Base-by-base conservation (phyloP, 2,113 vertebrate species). In the Gambusia holbrooki region DNA sequence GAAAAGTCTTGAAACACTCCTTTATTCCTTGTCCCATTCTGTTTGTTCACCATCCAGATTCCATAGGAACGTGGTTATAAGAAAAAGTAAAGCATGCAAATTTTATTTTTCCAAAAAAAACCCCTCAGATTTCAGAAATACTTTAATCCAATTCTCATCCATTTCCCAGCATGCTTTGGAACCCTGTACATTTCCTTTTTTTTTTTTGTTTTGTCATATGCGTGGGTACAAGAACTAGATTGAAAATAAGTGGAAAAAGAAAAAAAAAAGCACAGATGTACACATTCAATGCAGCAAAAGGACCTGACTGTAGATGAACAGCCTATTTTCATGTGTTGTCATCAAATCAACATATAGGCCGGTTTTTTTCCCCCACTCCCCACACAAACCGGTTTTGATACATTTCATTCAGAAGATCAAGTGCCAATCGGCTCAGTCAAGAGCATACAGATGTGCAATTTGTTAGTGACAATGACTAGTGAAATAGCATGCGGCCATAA, bases 371-470 rank as follows among this genome's bases (percentile, higher is more conserved):
- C 29, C 27, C 28, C 27, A 60, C 35, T 4, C 11, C 27, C 30
- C 17, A 32, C 17, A 45, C 40, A 45, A 12, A 33, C 27, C 25
- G 13, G 25, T 9, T 71, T 60, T 61, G 25, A 33, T 71, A 32
- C 28, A 30, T 70, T 62, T 66, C 9, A 14, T 51, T 35, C n/a
- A 62, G 63, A 30, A 40, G 10, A 67, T 64, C 32, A 75, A 63
- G 63, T 42, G 13, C 2, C 45, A 22, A 35, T 6, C 35, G 5
- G 58, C 17, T 22, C 5, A 58, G 42, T 58, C 22, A 66, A 32
- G 30, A 54, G 45, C 30, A 54, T 19, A 35, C n/a, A 37, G 45
- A 66, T 19, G 8, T 30, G 66, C 58, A 30, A 51, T 78, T 33
- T 71, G 27, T 51, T 63, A 51, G 48, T 37, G 30, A 33, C 42